A percentile compares a stretch with the other conserved stretches of the same genome.
Evolutionary conservation across 2,888 invertebrate species (phyloP).

Genomic region (Cephalotes varians): DNA sequence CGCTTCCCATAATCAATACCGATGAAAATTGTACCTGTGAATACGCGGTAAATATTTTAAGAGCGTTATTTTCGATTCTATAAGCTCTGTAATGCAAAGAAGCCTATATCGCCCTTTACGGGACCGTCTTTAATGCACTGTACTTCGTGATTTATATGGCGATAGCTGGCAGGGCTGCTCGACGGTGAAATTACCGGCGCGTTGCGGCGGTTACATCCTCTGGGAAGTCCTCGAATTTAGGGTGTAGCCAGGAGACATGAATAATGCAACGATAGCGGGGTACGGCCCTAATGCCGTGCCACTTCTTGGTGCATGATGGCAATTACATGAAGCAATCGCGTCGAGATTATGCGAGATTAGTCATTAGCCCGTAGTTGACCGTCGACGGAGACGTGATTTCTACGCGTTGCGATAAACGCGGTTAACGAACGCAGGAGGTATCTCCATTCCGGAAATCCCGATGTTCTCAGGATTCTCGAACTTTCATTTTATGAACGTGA

Average conservation of each 20-base stretch:
- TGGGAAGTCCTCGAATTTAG: constrained; percentile 75
- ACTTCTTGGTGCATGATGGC: constrained; percentile 48
- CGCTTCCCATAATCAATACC: background rate
- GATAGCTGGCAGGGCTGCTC: constrained; percentile 52
- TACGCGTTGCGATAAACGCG: background rate
- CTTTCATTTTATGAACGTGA: constrained; percentile 3
- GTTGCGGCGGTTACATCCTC: constrained; percentile 70
- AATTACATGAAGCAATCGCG: constrained; percentile 68
- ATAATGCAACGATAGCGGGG: constrained; percentile 68
- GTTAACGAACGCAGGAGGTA: background rate
- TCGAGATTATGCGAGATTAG: constrained; percentile 53
- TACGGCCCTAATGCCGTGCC: constrained; percentile 53
- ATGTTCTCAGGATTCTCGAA: background rate
- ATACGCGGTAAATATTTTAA: constrained; percentile 15
- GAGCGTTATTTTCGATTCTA: constrained; percentile 1
- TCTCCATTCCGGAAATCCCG: background rate
- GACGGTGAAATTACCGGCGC: constrained; percentile 69
- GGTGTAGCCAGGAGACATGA: constrained; percentile 67
- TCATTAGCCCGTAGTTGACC: constrained; percentile 40
- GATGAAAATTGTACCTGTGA: background rate
- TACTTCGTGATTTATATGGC: constrained; percentile 56
- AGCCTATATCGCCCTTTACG: background rate
- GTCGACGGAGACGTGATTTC: constrained; percentile 33
- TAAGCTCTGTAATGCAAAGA: background rate
- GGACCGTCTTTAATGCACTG: constrained; percentile 38